Percentiles rank a stretch among this genome's conserved stretches.
These are phyloP conservation scores for Sebastes cheni DNA, from an alignment of 2,797 vertebrate genomes.

Conservation along the genomic window DNA sequence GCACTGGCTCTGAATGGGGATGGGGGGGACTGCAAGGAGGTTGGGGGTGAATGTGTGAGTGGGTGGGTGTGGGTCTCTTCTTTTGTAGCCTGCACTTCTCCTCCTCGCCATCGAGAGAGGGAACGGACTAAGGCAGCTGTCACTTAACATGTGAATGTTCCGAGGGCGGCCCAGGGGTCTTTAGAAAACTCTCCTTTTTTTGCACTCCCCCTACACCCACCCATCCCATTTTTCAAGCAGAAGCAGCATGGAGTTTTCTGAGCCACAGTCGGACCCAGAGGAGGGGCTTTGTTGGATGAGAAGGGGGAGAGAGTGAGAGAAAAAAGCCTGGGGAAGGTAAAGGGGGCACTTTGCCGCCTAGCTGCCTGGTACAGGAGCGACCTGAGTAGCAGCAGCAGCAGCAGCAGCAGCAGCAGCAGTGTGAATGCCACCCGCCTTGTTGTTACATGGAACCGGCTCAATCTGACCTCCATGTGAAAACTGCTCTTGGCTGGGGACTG, in stretches of 20 bases:
- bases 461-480: constrained; percentile 67
- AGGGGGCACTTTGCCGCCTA: constrained; percentile 76
- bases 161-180: constrained; percentile 78
- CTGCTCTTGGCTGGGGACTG: constrained; percentile 67
- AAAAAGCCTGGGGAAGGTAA: constrained; percentile 69
- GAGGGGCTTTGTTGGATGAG: constrained; percentile 76
- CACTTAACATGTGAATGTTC: constrained; percentile 90
- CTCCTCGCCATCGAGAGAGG: constrained; percentile 67
- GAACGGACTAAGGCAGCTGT: constrained; percentile 84
- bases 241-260: constrained; percentile 82
- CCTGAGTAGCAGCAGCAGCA: constrained; percentile 63
- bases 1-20: constrained; percentile 76
- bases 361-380: constrained; percentile 73
- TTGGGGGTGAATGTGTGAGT: constrained; percentile 67
- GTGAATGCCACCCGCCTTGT: constrained; percentile 38
- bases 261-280: constrained; percentile 76
- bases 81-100: constrained; percentile 81
- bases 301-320: constrained; percentile 53
- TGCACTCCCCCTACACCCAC: constrained; percentile 15
- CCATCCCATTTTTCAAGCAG: constrained; percentile 71
- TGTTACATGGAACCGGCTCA: constrained; percentile 36
- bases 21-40: constrained; percentile 60
- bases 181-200: constrained; percentile 77
- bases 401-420: constrained; percentile 38
- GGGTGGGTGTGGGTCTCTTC: constrained; percentile 78